These are phyloP conservation scores for Microtus richardsoni DNA, from an alignment of 2,113 vertebrate species.

Conservation along the genomic window DNA sequence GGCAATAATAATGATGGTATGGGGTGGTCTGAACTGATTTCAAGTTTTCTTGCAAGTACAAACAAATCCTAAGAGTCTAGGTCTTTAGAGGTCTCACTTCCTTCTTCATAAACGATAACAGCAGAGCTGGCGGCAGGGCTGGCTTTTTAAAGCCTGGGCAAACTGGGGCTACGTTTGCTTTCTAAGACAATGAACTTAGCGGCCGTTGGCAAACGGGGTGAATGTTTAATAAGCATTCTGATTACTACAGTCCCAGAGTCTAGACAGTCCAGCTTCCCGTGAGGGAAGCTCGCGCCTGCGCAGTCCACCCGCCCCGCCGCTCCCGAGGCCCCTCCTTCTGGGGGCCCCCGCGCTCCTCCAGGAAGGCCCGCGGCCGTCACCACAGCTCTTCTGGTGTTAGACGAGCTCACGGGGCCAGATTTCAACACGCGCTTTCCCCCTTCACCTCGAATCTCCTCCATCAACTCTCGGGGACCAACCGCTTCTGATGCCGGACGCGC, in stretches of 20 bases:
- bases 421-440: slow-evolving; percentile 15
- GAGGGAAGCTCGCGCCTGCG: background rate
- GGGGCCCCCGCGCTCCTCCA: fast-evolving
- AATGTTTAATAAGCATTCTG: background rate
- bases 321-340: background rate
- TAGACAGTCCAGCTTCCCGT: fast-evolving
- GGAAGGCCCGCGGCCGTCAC: background rate
- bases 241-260: background rate
- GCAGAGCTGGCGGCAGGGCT: too few species aligned
- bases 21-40: background rate
- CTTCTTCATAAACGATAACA: background rate
- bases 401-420: background rate
- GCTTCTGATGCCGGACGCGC: background rate
- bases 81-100: background rate
- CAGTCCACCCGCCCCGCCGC: background rate
- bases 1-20: background rate
- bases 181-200: background rate
- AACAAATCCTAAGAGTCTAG: background rate
- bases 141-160: background rate
- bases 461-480: background rate
- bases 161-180: background rate
- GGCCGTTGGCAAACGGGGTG: background rate
- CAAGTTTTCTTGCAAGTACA: background rate
- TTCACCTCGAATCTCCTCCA: slow-evolving; percentile 57
- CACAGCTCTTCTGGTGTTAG: background rate